phyloP scores from a whole-genome alignment of 37 sponge, comb jelly and placozoan genomes.

The Mnemiopsis leidyi region DNA sequence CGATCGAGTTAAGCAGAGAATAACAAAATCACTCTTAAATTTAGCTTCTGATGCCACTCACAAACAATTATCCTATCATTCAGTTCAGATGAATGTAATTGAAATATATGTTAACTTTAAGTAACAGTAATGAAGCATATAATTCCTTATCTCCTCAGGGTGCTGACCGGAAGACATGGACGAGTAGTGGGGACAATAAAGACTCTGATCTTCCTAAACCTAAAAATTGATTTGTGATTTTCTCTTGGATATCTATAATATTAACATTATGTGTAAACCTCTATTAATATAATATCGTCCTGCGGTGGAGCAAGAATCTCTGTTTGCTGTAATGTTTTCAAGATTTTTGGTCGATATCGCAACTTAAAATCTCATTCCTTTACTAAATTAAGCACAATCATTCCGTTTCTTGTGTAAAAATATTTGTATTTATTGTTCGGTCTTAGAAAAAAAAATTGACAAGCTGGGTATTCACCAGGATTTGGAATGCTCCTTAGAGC shows the following conservation, averaged over 20 bases:
- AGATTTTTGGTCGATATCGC: conserved; percentile 6
- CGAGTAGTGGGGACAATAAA: conserved; percentile 14
- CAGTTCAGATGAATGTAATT: background rate
- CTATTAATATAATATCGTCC: background rate
- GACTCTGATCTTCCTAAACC: background rate
- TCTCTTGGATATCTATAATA: background rate
- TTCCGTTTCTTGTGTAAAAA: background rate
- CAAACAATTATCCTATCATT: background rate
- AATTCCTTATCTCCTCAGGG: background rate
- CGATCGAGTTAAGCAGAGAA: too few species aligned
- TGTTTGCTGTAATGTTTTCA: background rate
- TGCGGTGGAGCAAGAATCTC: background rate
- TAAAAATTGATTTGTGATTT: conserved; percentile 59
- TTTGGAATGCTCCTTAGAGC: too few species aligned
- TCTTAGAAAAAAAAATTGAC: too few species aligned
- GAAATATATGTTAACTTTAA: too few species aligned
- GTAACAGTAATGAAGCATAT: too few species aligned
- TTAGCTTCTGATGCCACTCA: background rate
- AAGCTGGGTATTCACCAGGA: too few species aligned
- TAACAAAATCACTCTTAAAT: too few species aligned
- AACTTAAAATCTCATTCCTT: conserved; percentile 41
- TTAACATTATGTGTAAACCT: background rate
- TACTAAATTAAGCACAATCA: conserved; percentile 27
- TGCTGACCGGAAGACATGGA: background rate
- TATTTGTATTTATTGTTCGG: background rate